These are phyloP conservation scores for Euzetes globulus DNA, from an alignment of 2,888 invertebrate genomes.

Conservation along the genomic window DNA sequence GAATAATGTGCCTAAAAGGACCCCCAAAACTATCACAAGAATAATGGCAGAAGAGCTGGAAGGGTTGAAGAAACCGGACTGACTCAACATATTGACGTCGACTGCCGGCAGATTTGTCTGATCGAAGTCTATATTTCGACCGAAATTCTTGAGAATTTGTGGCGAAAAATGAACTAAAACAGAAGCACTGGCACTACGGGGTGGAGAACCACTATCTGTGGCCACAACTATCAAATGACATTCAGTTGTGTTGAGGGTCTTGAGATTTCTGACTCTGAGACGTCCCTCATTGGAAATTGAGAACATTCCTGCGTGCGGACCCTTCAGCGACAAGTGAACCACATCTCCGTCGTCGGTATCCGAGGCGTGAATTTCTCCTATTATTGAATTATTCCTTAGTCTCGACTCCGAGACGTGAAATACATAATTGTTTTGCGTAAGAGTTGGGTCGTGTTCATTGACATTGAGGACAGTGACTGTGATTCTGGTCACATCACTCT, in stretches of 20 bases:
- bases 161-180: conserved; percentile 42
- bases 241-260: conserved; percentile 52
- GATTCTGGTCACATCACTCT: conserved; percentile 77
- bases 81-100: conserved; percentile 3
- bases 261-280: conserved; percentile 50
- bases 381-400: conserved; percentile 43
- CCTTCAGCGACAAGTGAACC: conserved; percentile 50
- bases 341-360: conserved; percentile 74
- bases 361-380: conserved; percentile 69
- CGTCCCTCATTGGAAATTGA: conserved; percentile 60
- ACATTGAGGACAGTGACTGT: conserved; percentile 73
- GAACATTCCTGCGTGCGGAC: conserved; percentile 50
- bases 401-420: conserved; percentile 51
- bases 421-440: conserved; percentile 78
- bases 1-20: conserved; percentile 63
- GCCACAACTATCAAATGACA: conserved; percentile 73
- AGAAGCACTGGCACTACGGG: conserved; percentile 55
- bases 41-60: conserved; percentile 47
- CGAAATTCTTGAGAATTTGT: conserved; percentile 32
- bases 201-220: conserved; percentile 74
- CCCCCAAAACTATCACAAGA: conserved; percentile 60
- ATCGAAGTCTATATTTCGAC: conserved; percentile 19
- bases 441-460: conserved; percentile 88
- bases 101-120: neutral
- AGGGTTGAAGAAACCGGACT: conserved; percentile 34